phyloP scores from a whole-genome alignment of 2,888 invertebrate genomes.

The Phymatocera aterrima region DNA sequence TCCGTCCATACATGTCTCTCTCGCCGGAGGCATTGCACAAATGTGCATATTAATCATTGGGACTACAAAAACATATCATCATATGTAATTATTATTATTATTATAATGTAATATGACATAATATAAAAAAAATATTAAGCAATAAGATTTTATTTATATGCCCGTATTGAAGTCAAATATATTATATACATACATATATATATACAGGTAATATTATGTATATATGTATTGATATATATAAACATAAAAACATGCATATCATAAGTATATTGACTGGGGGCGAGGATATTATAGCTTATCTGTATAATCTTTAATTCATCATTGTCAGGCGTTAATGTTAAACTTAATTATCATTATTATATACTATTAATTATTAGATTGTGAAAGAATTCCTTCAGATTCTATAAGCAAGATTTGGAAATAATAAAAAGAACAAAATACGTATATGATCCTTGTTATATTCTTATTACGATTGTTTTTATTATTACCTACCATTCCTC shows the following conservation, averaged over 20 bases:
- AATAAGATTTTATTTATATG: conserved; percentile 74
- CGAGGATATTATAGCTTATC: conserved; percentile 71
- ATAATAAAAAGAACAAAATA: conserved; percentile 64
- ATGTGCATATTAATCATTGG: conserved; percentile 75
- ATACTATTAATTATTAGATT: conserved; percentile 70
- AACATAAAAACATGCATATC: conserved; percentile 72
- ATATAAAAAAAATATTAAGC: conserved; percentile 71
- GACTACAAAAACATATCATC: conserved; percentile 75
- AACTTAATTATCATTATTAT: too few relatives aligned
- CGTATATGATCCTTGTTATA: background rate
- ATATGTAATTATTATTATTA: conserved; percentile 61
- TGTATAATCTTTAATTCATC: conserved; percentile 70
- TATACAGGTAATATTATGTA: too few relatives aligned
- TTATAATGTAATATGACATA: conserved; percentile 46
- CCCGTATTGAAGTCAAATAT: conserved; percentile 58
- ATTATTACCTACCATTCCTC: background rate
- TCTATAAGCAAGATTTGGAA: conserved; percentile 72
- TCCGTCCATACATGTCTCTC: conserved; percentile 68
- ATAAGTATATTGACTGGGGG: conserved; percentile 73
- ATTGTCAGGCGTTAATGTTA: conserved; percentile 73
- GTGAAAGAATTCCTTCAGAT: conserved; percentile 72
- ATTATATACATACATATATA: conserved; percentile 72
- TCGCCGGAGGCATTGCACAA: conserved; percentile 52
- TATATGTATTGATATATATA: too few relatives aligned
- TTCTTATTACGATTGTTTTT: background rate